Base-by-base conservation (phyloP, 2,797 vertebrate species). In the Neosilurus mollespiculum region DNA sequence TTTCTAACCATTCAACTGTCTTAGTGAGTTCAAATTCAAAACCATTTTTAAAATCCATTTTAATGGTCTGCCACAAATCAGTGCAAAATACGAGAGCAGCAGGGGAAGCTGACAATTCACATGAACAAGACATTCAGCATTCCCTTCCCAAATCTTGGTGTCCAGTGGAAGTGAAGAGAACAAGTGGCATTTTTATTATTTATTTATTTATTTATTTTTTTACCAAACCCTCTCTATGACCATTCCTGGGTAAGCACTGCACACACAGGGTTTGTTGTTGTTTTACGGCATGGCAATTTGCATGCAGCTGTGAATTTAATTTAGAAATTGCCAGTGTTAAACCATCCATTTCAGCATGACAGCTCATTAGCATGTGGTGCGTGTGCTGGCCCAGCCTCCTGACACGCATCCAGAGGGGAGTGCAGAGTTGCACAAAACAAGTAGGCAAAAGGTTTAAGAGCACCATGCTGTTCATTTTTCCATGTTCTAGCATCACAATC, bases 311-410 rank as follows among this genome's bases (percentile, higher is more conserved):
- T 83, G 81, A 89, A 88, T 89, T 88, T 87, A 89, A 91, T 89
- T 88, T 86, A 84, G 87, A 89, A 89, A 89, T 88, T 87, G 87
- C 86, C 43, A n/a, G 83, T 73, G 72, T 90, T 89, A 89, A 87
- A 83, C 82, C 84, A 89, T 90, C 82, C 86, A 71, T 90, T 87
- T 85, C 62, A 43, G 59, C 61, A 81, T 83, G 88, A 89, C 88
- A 87, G 85, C 69, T 90, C 85, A 89, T 90, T 89, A 88, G 85
- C 88, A 87, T 84, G 78, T 87, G 79, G 78, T 72, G 56, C 85
- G 84, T 77, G 71, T 62, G 73, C 56, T 64, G 51, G 70, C 70
- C 75, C 9, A 6, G 80, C 26, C 61, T 78, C 18, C 66, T 75
- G 73, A 78, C 81, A 82, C 54, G 0, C 18, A 9, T 71, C 61